Evolutionary conservation across 2,113 vertebrate species (phyloP), one percentile per base, ranked within the genome.

Genomic region (Macquaria ambigua): DNA sequence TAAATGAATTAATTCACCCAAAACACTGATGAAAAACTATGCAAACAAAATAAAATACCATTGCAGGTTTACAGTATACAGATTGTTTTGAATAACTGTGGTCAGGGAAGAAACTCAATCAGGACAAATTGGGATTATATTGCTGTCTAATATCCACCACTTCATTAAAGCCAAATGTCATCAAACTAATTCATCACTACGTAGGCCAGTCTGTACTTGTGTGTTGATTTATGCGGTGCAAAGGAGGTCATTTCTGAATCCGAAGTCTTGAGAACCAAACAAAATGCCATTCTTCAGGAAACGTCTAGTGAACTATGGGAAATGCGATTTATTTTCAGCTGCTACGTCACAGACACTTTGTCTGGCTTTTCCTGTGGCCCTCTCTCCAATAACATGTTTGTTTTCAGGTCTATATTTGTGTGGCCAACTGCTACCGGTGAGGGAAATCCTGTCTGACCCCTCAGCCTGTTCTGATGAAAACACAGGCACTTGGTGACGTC

Each of bases 361-460:
- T 93, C 82, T 79, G 70, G 75, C 52, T 77, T 87, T 93, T 93
- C 93, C 92, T 93, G 90, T 85, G 74, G 53, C 88, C 86, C 31
- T 87, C 63, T 67, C 80, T 70, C 85, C 84, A 91, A 91, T 53
- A 90, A 93, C 93, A 93, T 90, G 86, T 93, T 94, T 94, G 88
- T 93, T 87, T 93, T 87, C 81, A 75, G 74, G 73, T 85, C 79
- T 89, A 75, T 92, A 88, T 91, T 93, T 89, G 82, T 79, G 89
- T 68, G 61, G 87, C 80, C 85, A 56, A 90, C 69, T 86, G 84
- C 90, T 93, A 83, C 79, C 48, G 52, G 31, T 66, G 82, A 53
- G 81, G 94, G 93, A 94, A 93, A 94, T 93, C 93, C 94, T 94
- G 92, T 90, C 66, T 87, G 87, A 92, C 89, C 87, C 86, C 73